Evolutionary conservation across 2,888 invertebrate species (phyloP).

Genomic region (Eumacrocentrus americanus): DNA sequence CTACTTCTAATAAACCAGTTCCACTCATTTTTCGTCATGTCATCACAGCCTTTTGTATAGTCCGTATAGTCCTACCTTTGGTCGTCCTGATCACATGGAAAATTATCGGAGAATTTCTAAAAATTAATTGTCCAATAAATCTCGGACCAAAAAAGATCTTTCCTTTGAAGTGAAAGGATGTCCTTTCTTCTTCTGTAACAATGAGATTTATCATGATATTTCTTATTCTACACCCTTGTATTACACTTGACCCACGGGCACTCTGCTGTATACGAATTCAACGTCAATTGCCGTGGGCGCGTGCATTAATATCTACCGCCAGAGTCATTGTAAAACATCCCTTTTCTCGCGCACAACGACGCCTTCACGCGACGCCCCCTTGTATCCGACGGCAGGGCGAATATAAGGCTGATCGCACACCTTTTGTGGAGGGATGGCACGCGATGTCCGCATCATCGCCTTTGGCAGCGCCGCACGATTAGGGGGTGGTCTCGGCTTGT

Average conservation of each 20-base stretch:
- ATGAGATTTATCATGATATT: no score
- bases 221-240: no score
- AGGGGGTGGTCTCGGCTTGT: constrained; percentile 24
- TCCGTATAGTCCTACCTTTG: no score
- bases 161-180: no score
- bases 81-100: no score
- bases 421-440: constrained; percentile 56
- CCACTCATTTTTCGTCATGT: no score
- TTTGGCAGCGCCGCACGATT: constrained; percentile 27
- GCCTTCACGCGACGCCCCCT: constrained; percentile 32
- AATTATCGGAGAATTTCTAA: no score
- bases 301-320: constrained; percentile 46
- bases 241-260: neutral
- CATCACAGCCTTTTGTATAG: no score
- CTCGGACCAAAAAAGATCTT: no score
- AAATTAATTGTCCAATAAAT: no score
- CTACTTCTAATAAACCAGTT: no score
- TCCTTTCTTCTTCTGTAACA: no score
- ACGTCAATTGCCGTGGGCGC: constrained; percentile 48
- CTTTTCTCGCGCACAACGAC: constrained; percentile 44
- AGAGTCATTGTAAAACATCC: constrained; percentile 56
- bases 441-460: constrained; percentile 59
- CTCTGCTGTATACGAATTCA: constrained; percentile 17
- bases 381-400: constrained; percentile 31
- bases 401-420: constrained; percentile 30